Percentiles rank a stretch among this genome's conserved stretches.
Conservation (phyloP, 2,797 vertebrate species). For the Cyclura pinguis region DNA sequence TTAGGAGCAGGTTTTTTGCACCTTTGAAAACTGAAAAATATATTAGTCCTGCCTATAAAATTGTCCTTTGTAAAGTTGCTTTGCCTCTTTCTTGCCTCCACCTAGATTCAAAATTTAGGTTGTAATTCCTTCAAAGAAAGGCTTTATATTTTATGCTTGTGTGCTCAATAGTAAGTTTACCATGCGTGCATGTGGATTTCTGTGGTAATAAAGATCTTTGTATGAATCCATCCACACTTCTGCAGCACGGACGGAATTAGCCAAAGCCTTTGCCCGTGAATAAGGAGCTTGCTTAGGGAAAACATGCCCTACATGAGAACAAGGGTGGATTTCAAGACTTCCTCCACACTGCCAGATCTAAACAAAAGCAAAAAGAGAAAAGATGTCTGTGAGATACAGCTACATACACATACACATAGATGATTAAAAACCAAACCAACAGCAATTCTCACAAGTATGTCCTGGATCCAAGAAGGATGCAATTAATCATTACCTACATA, state of each 20-base stretch:
- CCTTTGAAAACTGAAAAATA: not conserved
- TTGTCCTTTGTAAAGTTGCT: not conserved
- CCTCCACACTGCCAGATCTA: conserved; percentile 98
- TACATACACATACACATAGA: too few species aligned
- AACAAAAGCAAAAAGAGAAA: conserved; percentile 6
- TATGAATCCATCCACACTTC: conserved; percentile 92
- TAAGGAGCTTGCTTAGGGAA: conserved; percentile 91
- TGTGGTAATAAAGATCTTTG: conserved; percentile 89
- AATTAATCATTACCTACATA: too few species aligned
- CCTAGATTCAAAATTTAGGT: not conserved
- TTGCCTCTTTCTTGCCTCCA: not conserved
- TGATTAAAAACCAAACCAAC: too few species aligned
- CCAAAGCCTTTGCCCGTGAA: conserved; percentile 87
- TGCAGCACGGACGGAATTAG: conserved; percentile 89
- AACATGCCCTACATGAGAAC: conserved; percentile 90
- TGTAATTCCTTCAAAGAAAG: not conserved
- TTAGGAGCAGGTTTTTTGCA: not conserved
- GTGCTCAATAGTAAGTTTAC: conserved; percentile 78
- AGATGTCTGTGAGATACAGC: not conserved
- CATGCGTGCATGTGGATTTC: conserved; percentile 89
- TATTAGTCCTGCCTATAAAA: not conserved
- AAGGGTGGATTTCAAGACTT: conserved; percentile 93
- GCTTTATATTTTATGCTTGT: not conserved
- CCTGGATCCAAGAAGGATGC: too few species aligned
- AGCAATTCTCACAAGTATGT: too few species aligned